Conservation (phyloP, 1,140 invertebrate species). For the Bombus polaris region DNA sequence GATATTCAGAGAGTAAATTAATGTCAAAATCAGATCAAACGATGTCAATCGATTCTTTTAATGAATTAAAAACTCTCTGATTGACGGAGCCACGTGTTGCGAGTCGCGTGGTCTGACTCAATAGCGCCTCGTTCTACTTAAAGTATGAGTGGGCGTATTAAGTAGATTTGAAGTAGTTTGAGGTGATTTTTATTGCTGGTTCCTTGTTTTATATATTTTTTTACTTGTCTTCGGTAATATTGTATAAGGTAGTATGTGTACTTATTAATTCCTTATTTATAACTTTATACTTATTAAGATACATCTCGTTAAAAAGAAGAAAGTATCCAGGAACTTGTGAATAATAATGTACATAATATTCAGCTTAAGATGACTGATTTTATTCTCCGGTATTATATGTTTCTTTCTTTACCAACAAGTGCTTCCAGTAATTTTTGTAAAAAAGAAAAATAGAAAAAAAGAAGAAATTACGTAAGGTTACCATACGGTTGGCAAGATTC, state of each 20-base stretch:
- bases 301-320: no score
- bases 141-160: background rate
- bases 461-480: constrained; percentile 12
- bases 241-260: no score
- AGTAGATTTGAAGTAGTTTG: no score
- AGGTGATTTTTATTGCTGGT: background rate
- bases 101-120: background rate
- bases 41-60: background rate
- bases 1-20: background rate
- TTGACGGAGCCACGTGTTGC: constrained; percentile 1
- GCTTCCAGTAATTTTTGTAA: background rate
- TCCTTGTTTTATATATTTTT: background rate
- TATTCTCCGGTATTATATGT: background rate
- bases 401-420: background rate
- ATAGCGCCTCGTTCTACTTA: constrained; percentile 11
- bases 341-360: no score
- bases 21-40: background rate
- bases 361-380: no score
- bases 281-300: no score
- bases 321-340: no score
- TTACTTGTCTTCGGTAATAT: no score
- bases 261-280: no score
- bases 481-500: background rate
- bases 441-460: background rate
- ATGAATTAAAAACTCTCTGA: background rate